A percentile compares a stretch with the other conserved stretches of the same genome.
phyloP scores from a whole-genome alignment of 2,888 invertebrate genomes.

The Drosophila mayaguana region DNA sequence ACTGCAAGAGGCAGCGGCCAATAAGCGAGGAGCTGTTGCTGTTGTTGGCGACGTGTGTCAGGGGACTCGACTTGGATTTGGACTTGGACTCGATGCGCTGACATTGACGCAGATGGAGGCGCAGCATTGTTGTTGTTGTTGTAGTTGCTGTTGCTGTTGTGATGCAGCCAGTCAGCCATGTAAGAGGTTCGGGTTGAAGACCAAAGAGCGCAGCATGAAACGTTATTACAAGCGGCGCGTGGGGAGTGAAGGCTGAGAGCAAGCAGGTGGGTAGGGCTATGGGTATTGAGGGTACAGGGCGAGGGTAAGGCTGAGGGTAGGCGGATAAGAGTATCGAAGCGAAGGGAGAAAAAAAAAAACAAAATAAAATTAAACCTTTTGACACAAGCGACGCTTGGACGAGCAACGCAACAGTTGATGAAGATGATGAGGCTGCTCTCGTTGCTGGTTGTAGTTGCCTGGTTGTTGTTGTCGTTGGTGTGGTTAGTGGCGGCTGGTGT shows the following conservation, averaged over 20 bases:
- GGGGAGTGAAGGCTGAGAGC: slow-evolving; percentile 12
- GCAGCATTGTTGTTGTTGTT: slow-evolving; percentile 36
- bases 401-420: slow-evolving; percentile 64
- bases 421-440: slow-evolving; percentile 56
- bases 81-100: slow-evolving; percentile 71
- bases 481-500: slow-evolving; percentile 34
- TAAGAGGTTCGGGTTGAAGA: slow-evolving; percentile 71
- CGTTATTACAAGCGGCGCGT: slow-evolving; percentile 65
- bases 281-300: background rate
- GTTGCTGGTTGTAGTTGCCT: slow-evolving; percentile 18
- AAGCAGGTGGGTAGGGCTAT: slow-evolving; percentile 7
- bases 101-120: slow-evolving; percentile 69
- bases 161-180: slow-evolving; percentile 64
- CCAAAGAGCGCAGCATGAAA: slow-evolving; percentile 72
- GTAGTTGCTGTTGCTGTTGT: slow-evolving; percentile 34
- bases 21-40: slow-evolving; percentile 46
- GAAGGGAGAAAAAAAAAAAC: slow-evolving; percentile 46
- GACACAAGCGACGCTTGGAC: slow-evolving; percentile 73
- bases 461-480: slow-evolving; percentile 6
- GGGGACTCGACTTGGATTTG: slow-evolving; percentile 61
- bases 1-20: slow-evolving; percentile 55
- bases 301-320: background rate
- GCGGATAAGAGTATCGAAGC: slow-evolving; percentile 12
- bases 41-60: slow-evolving; percentile 55
- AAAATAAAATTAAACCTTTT: slow-evolving; percentile 75